Conservation (phyloP, 1,140 invertebrate species). For the Tetragonula clypearis region DNA sequence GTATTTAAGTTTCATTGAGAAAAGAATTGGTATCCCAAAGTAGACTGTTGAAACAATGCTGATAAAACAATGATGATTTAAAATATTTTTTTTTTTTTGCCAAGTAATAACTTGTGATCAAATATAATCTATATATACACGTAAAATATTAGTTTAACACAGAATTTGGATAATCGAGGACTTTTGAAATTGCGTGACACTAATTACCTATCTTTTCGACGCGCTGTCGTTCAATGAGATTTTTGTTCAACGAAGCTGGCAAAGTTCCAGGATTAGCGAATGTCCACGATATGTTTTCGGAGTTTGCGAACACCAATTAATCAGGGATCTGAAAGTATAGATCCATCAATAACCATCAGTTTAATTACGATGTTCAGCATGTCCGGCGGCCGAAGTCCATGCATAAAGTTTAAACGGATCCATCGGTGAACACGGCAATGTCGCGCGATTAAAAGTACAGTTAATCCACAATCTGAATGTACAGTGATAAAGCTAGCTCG, state of each 20-base stretch:
- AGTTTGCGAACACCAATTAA: slow-evolving; percentile 37
- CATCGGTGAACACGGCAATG: background rate
- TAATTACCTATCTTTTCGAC: no score
- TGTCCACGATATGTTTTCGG: background rate
- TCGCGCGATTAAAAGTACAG: slow-evolving; percentile 9
- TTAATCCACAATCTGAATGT: background rate
- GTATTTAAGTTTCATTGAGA: no score
- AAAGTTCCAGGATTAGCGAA: slow-evolving; percentile 12
- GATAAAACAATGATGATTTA: no score
- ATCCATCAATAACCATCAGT: slow-evolving; percentile 38
- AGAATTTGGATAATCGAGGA: background rate
- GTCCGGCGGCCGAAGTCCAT: background rate
- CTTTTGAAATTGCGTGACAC: background rate
- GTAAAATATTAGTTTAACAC: no score
- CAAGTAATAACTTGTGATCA: no score
- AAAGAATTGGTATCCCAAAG: no score
- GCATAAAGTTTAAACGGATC: slow-evolving; percentile 25
- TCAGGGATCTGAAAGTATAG: slow-evolving; percentile 20
- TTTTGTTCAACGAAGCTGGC: background rate
- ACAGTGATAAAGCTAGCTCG: background rate
- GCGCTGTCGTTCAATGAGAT: no score
- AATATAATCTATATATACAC: no score
- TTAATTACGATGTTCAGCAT: slow-evolving; percentile 33
- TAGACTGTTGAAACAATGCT: no score
- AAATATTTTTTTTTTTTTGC: no score